These are phyloP conservation scores for Bufotes viridis DNA, from an alignment of 2,797 vertebrate genomes.

Conservation along the genomic window DNA sequence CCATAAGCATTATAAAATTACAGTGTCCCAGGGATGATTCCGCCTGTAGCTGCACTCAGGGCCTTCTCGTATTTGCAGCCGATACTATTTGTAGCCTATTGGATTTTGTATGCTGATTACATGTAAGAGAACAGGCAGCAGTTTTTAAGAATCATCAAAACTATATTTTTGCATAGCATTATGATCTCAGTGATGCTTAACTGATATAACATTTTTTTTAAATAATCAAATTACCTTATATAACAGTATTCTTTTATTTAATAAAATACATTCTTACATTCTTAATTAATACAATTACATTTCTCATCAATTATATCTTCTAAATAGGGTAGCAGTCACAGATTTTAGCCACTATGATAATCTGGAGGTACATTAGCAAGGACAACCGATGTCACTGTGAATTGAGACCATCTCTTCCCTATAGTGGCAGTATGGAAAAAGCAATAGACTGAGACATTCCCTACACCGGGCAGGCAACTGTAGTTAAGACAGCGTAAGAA, in stretches of 20 bases:
- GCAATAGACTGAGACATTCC: too few species aligned
- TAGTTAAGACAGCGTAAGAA: too few species aligned
- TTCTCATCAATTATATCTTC: neutral
- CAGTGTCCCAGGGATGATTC: neutral
- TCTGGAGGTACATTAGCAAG: neutral
- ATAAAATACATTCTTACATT: too few species aligned
- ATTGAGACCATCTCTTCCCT: too few species aligned
- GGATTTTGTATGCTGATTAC: slow-evolving; percentile 10
- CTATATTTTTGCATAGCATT: neutral
- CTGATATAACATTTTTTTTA: fast-evolving
- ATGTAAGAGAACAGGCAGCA: neutral
- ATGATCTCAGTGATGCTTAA: neutral
- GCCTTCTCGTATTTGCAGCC: neutral
- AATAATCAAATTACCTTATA: too few species aligned
- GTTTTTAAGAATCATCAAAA: neutral
- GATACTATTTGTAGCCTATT: slow-evolving; percentile 7
- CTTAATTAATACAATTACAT: too few species aligned
- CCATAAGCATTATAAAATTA: neutral
- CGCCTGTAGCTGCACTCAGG: neutral
- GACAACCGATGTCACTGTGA: neutral
- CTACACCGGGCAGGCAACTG: too few species aligned
- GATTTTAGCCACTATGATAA: too few species aligned
- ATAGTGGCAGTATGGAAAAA: too few species aligned
- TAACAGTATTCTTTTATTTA: too few species aligned
- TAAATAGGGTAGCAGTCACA: too few species aligned